A percentile compares a stretch with the other conserved stretches of the same genome.
phyloP scores from a whole-genome alignment of 2,888 invertebrate genomes.

The Macrophya annulata region DNA sequence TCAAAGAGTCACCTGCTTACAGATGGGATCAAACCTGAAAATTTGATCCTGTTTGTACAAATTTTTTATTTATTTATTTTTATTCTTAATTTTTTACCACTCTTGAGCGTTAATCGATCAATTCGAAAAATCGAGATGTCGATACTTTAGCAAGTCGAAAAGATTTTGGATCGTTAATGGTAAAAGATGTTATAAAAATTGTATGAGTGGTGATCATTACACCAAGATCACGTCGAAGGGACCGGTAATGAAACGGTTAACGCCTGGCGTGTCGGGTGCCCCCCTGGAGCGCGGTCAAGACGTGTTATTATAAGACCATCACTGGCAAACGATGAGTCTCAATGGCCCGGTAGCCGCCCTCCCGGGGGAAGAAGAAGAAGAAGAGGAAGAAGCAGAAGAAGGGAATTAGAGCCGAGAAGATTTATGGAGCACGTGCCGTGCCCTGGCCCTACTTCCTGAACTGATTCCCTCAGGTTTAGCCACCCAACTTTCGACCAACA shows the following conservation, averaged over 20 bases:
- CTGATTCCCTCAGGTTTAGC: slow-evolving; percentile 12
- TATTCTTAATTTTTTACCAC: too few species aligned
- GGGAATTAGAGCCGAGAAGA: slow-evolving; percentile 57
- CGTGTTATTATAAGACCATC: slow-evolving; percentile 55
- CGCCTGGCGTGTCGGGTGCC: slow-evolving; percentile 46
- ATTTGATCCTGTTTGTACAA: background rate
- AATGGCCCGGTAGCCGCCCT: slow-evolving; percentile 52
- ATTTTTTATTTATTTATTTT: background rate
- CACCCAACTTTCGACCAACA: background rate
- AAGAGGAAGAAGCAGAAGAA: slow-evolving; percentile 57
- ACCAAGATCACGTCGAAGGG: slow-evolving; percentile 70
- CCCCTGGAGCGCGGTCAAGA: slow-evolving; percentile 52
- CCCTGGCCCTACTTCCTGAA: slow-evolving; percentile 26
- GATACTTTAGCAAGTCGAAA: background rate
- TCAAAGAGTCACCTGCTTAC: background rate
- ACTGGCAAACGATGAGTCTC: slow-evolving; percentile 47
- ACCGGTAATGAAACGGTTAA: slow-evolving; percentile 51
- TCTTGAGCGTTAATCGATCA: background rate
- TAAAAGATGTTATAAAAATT: background rate
- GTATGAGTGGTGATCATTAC: slow-evolving; percentile 63
- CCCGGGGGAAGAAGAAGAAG: slow-evolving; percentile 51
- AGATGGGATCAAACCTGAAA: background rate
- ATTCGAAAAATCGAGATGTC: background rate
- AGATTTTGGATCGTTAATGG: background rate
- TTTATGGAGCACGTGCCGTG: slow-evolving; percentile 46